Evolutionary conservation across 2,113 vertebrate genomes (phyloP), one percentile per base, ranked within the genome.

Genomic region (Microcebus lehilahytsara): DNA sequence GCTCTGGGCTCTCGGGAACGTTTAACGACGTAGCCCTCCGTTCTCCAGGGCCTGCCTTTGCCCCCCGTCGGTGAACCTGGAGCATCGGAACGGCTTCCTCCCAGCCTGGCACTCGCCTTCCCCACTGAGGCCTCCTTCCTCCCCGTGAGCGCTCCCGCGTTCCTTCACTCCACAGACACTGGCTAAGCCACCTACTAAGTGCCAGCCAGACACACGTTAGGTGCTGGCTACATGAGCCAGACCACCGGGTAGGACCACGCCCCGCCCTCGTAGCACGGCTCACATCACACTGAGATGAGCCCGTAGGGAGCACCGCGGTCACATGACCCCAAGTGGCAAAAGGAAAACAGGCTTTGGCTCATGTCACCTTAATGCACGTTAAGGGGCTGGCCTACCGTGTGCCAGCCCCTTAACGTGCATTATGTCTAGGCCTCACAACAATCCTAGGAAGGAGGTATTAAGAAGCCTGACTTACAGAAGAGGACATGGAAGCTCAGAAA

Each of bases 401-500:
- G 5, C 37, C 56, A 51, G 53, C 9, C 40, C 80, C 66, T 86
- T 42, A 25, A 22, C 7, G 16, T 25, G 0, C 8, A 51, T 42
- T 49, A n/a, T 22, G 58, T 7, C 62, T 14, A 9, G n/a, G 37
- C 67, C 56, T 62, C 60, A 11, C 5, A 13, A 64, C 42, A 12
- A 7, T 42, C n/a, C 27, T 46, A 34, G 30, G 25, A 37, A 87
- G 27, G 40, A 80, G 11, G 6, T 2, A 27, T 5, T 10, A 53
- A 30, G 64, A 89, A 53, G 58, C 16, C 83, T 53, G 58, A 49
- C 66, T 53, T 84, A 25, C 56, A 32, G 62, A 94, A 74, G 75
- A 81, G 34, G 53, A 92, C 66, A 95, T 4, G 11, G 85, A 81
- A n/a, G 37, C 27, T 58, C 79, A 95, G 84, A 72, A 77, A 72